Evolutionary conservation across 1,140 invertebrate species (phyloP).

Genomic region (Drosophila athabasca): DNA sequence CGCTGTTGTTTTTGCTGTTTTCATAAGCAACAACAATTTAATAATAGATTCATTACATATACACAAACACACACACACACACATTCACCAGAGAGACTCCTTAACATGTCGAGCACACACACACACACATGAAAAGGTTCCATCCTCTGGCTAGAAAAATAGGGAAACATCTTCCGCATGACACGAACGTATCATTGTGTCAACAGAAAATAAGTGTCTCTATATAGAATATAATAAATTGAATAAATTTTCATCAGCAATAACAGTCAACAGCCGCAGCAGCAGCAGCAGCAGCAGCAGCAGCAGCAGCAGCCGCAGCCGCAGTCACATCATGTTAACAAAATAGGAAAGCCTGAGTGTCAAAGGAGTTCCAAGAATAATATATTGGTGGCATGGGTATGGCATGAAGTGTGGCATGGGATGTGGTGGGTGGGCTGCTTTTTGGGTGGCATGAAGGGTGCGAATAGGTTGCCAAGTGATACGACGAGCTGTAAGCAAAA

Average conservation of each 20-base stretch:
- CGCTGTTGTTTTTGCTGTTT: conserved; percentile 55
- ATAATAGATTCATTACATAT: conserved; percentile 79
- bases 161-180: conserved; percentile 50
- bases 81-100: too few species aligned
- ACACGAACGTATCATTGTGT: conserved; percentile 69
- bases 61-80: conserved; percentile 24
- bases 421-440: background rate
- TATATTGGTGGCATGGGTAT: conserved; percentile 17
- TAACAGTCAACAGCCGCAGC: conserved; percentile 63
- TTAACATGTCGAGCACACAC: conserved; percentile 2
- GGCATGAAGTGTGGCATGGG: background rate
- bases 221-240: conserved; percentile 79
- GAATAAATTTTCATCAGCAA: conserved; percentile 81
- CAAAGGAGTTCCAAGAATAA: conserved; percentile 44
- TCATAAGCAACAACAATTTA: conserved; percentile 77
- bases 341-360: conserved; percentile 54
- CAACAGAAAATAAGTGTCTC: conserved; percentile 74
- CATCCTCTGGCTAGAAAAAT: conserved; percentile 54
- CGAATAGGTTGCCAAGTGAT: conserved; percentile 57
- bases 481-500: conserved; percentile 58
- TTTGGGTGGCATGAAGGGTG: background rate
- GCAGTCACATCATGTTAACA: conserved; percentile 70
- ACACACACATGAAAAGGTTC: conserved; percentile 15
- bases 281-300: conserved; percentile 49
- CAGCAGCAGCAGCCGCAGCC: conserved; percentile 47